phyloP scores from a whole-genome alignment of 2,113 vertebrate species.

The Sinosuthora webbiana region DNA sequence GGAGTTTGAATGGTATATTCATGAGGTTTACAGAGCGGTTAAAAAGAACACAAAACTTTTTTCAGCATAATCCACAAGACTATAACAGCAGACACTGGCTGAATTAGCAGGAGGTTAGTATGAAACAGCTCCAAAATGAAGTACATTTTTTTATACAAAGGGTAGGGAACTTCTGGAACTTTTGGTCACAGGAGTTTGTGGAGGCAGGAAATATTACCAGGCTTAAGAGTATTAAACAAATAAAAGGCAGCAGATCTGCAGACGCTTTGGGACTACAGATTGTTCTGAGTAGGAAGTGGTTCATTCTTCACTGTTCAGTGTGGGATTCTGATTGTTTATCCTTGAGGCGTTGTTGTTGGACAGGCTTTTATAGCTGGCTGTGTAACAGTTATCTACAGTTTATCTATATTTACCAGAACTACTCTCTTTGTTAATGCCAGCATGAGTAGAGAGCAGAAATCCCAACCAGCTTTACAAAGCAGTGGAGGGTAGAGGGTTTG shows the following conservation, averaged over 20 bases:
- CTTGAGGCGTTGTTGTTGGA: not conserved
- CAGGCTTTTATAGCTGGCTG: not conserved
- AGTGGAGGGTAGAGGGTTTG: not conserved
- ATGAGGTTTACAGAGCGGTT: not conserved
- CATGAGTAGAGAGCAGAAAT: not conserved
- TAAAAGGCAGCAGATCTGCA: not conserved
- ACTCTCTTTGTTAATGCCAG: not conserved
- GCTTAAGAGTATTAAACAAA: not conserved
- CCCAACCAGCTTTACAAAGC: not conserved
- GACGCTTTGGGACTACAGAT: not conserved
- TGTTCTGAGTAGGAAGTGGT: not conserved
- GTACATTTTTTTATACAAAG: not conserved
- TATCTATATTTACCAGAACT: not conserved
- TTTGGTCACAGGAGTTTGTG: not conserved
- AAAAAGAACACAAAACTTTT: not conserved
- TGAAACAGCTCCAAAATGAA: not conserved
- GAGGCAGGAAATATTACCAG: not conserved
- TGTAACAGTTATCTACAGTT: not conserved
- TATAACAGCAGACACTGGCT: not conserved
- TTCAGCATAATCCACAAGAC: not conserved
- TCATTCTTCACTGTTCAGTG: not conserved
- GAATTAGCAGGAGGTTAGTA: not conserved
- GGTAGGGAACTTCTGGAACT: not conserved
- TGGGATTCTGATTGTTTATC: not conserved
- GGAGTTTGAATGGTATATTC: not conserved